Base-by-base conservation (phyloP, 2,797 vertebrate species). In the Pagetopsis macropterus region DNA sequence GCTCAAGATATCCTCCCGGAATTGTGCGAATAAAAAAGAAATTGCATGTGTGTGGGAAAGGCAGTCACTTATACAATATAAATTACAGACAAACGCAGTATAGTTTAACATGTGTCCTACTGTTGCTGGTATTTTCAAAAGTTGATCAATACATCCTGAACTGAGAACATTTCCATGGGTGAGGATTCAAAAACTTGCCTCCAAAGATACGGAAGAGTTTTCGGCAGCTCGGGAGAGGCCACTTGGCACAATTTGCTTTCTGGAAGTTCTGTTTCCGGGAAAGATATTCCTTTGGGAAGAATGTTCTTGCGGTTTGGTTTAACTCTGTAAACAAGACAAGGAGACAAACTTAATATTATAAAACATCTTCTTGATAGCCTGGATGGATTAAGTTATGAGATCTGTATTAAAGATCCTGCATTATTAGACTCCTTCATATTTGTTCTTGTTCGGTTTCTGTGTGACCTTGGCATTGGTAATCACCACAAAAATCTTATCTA, bases 261-360 rank as follows among this genome's bases (percentile, higher is more conserved):
- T 94, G 94, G 85, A 95, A 95, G 76, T 88, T 93, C 76, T 94
- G 94, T 76, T 93, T 94, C 65, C 93, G 80, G 57, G 86, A 88
- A 50, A 93, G 77, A 71, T 94, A 94, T 82, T 94, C 93, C 86
- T 94, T 94, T 51, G 94, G 94, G 88, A 94, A 95, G 78, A 91
- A 91, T 0, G 89, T 93, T 85, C 90, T 89, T 12, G 90, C 88
- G 37, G 90, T 89, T 72, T 93, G 93, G 78, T 93, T 94, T 45
- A 95, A 89, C 61, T 95, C 94, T 95, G 81, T 63, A 66, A 68
- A 21, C 70, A 41, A 75, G 51, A 75, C 41, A 78, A 73, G 72
- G 43, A 69, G 14, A 63, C 27, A 69, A 51, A 72, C 3, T 48
- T 41, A 40, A 46, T n/a, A 57, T 67, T 27, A 85, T 31, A 50